phyloP scores from a whole-genome alignment of 2,113 vertebrate species.

The Odocoileus virginianus region DNA sequence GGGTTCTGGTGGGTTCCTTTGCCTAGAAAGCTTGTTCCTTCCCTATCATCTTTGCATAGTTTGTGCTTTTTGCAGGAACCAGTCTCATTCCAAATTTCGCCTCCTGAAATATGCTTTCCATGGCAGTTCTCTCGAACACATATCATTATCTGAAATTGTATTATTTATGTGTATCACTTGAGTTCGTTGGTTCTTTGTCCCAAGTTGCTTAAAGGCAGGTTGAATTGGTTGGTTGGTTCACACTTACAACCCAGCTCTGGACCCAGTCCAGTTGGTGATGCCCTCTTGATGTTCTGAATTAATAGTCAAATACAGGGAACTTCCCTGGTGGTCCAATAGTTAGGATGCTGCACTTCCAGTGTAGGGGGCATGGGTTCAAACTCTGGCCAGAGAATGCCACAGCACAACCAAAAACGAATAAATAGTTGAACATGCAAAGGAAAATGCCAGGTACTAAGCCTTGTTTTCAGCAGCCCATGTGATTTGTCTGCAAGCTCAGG shows the following conservation, averaged over 20 bases:
- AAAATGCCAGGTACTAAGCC: not conserved
- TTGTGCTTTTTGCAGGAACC: fast-evolving
- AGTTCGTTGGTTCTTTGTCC: not conserved
- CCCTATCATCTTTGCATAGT: not conserved
- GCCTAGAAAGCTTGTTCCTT: not conserved
- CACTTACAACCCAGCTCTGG: not conserved
- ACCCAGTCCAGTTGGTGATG: no score
- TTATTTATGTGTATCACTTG: not conserved
- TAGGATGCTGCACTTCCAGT: not conserved
- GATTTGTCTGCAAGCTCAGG: not conserved
- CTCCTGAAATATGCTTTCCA: not conserved
- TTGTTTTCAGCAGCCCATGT: not conserved
- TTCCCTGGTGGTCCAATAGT: not conserved
- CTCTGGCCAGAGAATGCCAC: not conserved
- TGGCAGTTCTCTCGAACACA: not conserved
- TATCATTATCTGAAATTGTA: not conserved
- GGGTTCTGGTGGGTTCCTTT: no score
- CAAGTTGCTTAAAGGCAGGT: not conserved
- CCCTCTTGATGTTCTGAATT: not conserved
- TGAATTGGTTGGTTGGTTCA: no score
- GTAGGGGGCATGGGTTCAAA: not conserved
- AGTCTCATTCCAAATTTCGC: no score
- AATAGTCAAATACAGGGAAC: not conserved
- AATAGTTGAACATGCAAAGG: fast-evolving
- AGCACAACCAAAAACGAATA: not conserved